Evolutionary conservation across 23 tunicate species (phyloP), one percentile per base, ranked within the genome.

Genomic region (Trididemnum nubilum): DNA sequence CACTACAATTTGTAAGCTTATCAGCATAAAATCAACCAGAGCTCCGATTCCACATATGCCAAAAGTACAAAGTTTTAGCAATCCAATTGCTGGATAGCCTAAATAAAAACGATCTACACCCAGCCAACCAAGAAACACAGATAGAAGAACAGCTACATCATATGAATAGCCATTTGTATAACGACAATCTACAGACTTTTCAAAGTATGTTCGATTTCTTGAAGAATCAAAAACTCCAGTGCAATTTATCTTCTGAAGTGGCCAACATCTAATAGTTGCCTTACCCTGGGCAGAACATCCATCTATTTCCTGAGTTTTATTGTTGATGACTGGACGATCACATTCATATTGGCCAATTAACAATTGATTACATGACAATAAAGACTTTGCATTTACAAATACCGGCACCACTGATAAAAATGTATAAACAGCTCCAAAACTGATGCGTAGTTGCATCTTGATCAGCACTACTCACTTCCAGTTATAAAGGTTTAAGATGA

Each of bases 31-130:
- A 69, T 93, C 98, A 65, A 84, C 87, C 34, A 93, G 63, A 27
- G 89, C 88, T 33, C 98, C 98, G 51, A 93, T 65, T 2, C 98
- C 98, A 73, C 92, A 93, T 2, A 93, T 23, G 1, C 98, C 98
- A 93, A 83, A 93, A 26, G 98, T 81, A 50, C 87, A 93, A 24
- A 93, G 40, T 52, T 93, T 93, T 27, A 93, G 24, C 24, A 93
- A 64, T 22, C 93, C 98, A 71, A 93, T 65, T 3, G 98, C 98
- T 34, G 98, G 98, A 51, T 93, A 93, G 3, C 98, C 98, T 27
- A 93, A 79, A 67, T 93, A 93, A 88, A 87, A 93, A 26, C 95
- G 72, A 65, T 93, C 98, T 31, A 93, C 66, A 3, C 98, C 98
- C 1, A 93, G 79, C 98, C 98, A 93, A 0, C 98, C 98, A 26